Conservation (phyloP, 2,888 invertebrate species). For the Strigamia transsilvanica region DNA sequence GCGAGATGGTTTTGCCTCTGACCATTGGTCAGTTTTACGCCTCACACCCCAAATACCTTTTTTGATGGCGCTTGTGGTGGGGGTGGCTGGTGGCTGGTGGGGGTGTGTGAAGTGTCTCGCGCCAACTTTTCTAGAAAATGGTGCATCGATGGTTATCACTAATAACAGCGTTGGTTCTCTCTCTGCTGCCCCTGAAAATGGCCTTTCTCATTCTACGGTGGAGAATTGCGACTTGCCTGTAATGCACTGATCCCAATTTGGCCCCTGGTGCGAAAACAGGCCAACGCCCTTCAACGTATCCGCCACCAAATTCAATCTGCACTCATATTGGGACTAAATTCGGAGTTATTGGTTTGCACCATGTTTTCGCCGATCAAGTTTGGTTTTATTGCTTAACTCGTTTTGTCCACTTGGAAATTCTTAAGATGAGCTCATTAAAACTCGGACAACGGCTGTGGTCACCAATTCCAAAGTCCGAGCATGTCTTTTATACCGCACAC, state of each 20-base stretch:
- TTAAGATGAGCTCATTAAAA: slow-evolving; percentile 39
- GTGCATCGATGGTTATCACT: slow-evolving; percentile 21
- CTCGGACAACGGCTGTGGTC: slow-evolving; percentile 41
- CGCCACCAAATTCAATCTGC: slow-evolving; percentile 31
- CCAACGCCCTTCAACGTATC: slow-evolving; percentile 29
- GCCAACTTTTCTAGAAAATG: slow-evolving; percentile 20
- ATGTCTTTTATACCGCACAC: slow-evolving; percentile 25
- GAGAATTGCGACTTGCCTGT: slow-evolving; percentile 41
- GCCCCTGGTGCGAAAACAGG: slow-evolving; percentile 31
- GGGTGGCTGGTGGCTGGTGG: too few relatives aligned
- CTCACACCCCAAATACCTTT: slow-evolving; percentile 6
- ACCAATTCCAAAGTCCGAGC: slow-evolving; percentile 1
- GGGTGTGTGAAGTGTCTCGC: neutral
- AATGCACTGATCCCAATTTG: slow-evolving; percentile 49
- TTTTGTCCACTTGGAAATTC: slow-evolving; percentile 26
- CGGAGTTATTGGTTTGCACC: slow-evolving; percentile 26
- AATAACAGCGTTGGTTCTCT: slow-evolving; percentile 13
- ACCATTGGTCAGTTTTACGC: slow-evolving; percentile 34
- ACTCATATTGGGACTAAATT: slow-evolving; percentile 4
- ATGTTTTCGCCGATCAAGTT: slow-evolving; percentile 10
- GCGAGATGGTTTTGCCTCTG: neutral
- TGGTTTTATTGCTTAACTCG: neutral
- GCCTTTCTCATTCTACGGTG: slow-evolving; percentile 5
- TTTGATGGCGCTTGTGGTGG: neutral
- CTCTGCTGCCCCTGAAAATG: neutral